phyloP scores from a whole-genome alignment of 2,113 vertebrate genomes.

The Rissa tridactyla region DNA sequence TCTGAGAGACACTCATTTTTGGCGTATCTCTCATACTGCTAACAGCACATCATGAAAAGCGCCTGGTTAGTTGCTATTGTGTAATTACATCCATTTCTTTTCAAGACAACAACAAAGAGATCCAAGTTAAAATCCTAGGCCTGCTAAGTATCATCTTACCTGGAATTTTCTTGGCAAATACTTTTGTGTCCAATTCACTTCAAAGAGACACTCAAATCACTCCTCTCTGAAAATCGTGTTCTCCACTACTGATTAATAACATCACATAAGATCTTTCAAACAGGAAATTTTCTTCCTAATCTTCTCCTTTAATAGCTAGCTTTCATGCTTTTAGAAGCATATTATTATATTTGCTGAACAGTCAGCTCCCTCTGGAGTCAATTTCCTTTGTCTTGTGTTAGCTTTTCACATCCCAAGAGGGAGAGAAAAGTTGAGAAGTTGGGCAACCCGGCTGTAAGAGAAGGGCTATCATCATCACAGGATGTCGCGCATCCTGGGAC shows the following conservation, averaged over 20 bases:
- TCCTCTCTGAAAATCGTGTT: background rate
- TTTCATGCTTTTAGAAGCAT: background rate
- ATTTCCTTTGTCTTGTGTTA: background rate
- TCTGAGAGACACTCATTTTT: background rate
- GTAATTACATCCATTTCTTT: background rate
- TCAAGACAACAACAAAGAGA: background rate
- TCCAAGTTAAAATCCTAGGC: background rate
- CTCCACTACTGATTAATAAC: background rate
- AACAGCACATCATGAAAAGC: background rate
- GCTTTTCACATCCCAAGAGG: background rate
- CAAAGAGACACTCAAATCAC: background rate
- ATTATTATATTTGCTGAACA: background rate
- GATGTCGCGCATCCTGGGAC: rapidly evolving
- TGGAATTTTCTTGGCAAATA: background rate
- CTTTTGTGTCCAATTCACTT: background rate
- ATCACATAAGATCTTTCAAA: background rate
- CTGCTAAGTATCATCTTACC: background rate
- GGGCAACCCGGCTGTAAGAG: background rate
- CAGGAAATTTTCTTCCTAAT: background rate
- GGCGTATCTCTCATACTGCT: background rate
- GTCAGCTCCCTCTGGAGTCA: background rate
- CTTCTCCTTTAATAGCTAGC: background rate
- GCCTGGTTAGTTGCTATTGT: background rate
- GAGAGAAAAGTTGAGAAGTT: background rate
- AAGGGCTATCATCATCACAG: background rate